phyloP scores from a whole-genome alignment of 2,888 invertebrate species.

The Xestobium rufovillosum region DNA sequence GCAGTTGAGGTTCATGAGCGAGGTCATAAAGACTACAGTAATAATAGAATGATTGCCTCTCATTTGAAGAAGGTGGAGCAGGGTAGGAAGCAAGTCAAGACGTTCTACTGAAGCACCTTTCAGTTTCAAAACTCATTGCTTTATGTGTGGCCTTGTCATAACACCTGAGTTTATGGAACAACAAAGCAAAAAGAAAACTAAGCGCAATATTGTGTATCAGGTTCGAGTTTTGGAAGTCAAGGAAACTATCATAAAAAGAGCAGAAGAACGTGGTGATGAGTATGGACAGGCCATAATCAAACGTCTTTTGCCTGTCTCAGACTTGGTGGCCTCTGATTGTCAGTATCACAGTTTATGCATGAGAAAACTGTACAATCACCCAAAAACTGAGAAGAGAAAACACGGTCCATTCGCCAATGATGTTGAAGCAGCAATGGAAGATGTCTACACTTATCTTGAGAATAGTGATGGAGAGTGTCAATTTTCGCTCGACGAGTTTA shows the following conservation, averaged over 20 bases:
- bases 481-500: conserved; percentile 21
- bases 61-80: conserved; percentile 10
- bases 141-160: conserved; percentile 16
- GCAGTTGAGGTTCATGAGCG: conserved; percentile 9
- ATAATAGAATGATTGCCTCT: conserved; percentile 14
- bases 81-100: conserved; percentile 9
- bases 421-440: conserved; percentile 21
- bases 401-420: conserved; percentile 17
- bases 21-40: conserved; percentile 13
- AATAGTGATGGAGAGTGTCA: conserved; percentile 23
- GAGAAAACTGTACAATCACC: no score
- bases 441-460: conserved; percentile 17
- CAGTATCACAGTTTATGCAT: conserved; percentile 15
- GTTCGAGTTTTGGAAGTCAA: conserved; percentile 9
- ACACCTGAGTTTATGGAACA: no score
- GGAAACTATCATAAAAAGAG: conserved; percentile 9
- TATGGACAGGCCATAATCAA: no score
- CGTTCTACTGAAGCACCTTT: conserved; percentile 8
- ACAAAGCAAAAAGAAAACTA: no score
- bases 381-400: no score
- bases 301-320: conserved; percentile 4
- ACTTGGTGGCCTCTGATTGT: conserved; percentile 10
- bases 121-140: no score
- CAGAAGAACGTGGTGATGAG: conserved; percentile 10
- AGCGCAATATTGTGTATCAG: conserved; percentile 12